Percentiles rank a stretch among this genome's conserved stretches.
Conservation (phyloP, 2,113 vertebrate species). For the Otolemur garnettii region DNA sequence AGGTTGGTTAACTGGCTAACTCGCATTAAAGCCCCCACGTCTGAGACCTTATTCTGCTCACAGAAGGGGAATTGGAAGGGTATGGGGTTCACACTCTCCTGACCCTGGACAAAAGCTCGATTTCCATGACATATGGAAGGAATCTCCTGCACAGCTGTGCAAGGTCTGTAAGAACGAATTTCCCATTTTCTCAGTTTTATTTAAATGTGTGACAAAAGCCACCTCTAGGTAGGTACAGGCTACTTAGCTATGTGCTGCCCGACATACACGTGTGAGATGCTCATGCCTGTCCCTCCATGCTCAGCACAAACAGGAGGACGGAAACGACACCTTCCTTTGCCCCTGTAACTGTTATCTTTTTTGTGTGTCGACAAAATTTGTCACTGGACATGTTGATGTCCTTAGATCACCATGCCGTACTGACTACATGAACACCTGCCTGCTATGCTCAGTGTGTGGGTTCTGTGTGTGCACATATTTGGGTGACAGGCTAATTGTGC, state of each 20-base stretch:
- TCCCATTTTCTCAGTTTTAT: not conserved
- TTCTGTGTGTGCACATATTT: not conserved
- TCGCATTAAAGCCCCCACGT: not conserved
- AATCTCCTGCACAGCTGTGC: not conserved
- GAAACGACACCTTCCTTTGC: not conserved
- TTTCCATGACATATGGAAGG: not conserved
- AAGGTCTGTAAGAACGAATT: not conserved
- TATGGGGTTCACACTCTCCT: rapidly evolving
- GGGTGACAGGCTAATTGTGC: too few species aligned
- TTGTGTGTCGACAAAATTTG: not conserved
- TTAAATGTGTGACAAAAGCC: not conserved
- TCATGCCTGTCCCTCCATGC: rapidly evolving
- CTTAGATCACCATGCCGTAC: too few species aligned
- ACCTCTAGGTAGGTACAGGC: not conserved
- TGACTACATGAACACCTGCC: not conserved
- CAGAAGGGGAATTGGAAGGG: not conserved
- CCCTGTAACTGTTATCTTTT: not conserved
- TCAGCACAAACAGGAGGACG: not conserved
- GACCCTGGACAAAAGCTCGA: not conserved
- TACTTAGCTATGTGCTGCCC: not conserved
- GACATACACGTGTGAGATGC: not conserved
- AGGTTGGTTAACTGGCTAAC: not conserved
- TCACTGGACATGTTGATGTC: too few species aligned
- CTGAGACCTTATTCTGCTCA: too few species aligned
- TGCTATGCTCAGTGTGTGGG: not conserved